These are phyloP conservation scores for Brachylomia viminalis DNA, from an alignment of 2,888 invertebrate species.

Conservation along the genomic window DNA sequence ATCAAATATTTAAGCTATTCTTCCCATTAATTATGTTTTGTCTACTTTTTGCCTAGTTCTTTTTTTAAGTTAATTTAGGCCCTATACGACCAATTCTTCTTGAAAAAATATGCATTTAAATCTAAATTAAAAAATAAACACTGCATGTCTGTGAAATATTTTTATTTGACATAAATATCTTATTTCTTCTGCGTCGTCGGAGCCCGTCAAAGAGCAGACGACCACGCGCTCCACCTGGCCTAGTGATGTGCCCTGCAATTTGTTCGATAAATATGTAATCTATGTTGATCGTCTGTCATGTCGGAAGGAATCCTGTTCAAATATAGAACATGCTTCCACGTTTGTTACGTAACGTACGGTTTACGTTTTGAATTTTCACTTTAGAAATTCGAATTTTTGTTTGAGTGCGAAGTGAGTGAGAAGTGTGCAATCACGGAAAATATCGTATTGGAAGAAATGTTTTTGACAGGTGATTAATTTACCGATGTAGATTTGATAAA, in stretches of 20 bases:
- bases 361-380: constrained; percentile 31
- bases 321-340: constrained; percentile 35
- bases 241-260: constrained; percentile 74
- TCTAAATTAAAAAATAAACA: constrained; percentile 1
- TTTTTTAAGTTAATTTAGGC: constrained; percentile 14
- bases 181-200: constrained; percentile 61
- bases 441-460: background rate
- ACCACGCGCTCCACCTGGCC: constrained; percentile 86
- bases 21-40: background rate
- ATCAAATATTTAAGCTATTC: background rate
- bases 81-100: background rate
- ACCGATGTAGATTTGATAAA: background rate
- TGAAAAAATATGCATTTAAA: background rate
- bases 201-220: constrained; percentile 75
- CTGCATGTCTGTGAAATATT: constrained; percentile 29
- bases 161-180: constrained; percentile 62
- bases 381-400: constrained; percentile 24
- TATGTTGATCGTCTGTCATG: constrained; percentile 13
- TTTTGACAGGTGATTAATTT: no score
- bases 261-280: constrained; percentile 57
- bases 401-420: background rate
- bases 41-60: background rate
- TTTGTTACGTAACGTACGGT: constrained; percentile 12
- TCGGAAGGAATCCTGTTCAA: constrained; percentile 44
- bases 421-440: constrained; percentile 7